phyloP scores from a whole-genome alignment of 2,113 vertebrate genomes.

The Excalfactoria chinensis region DNA sequence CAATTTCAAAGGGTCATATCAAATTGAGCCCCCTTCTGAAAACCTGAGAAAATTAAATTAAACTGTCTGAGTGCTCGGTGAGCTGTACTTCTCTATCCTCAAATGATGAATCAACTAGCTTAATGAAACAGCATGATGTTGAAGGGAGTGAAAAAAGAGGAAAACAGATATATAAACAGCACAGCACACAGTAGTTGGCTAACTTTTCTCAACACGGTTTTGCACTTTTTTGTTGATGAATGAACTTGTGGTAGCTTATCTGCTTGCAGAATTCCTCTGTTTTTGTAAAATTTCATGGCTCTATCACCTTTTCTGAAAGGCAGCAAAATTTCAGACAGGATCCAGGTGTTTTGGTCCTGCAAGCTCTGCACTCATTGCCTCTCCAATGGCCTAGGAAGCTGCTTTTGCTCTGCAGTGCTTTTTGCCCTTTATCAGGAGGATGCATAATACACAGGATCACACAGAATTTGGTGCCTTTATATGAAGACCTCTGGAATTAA shows the following conservation, averaged over 20 bases:
- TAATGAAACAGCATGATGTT: slow-evolving; percentile 48
- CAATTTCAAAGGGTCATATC: slow-evolving; percentile 58
- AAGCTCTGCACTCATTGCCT: background rate
- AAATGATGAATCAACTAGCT: slow-evolving; percentile 49
- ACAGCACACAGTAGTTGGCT: background rate
- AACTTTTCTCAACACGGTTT: background rate
- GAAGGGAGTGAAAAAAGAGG: background rate
- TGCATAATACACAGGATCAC: background rate
- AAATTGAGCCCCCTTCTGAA: slow-evolving; percentile 54
- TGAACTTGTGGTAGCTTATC: background rate
- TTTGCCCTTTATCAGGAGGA: background rate
- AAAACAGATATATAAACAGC: background rate
- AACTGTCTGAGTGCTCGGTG: slow-evolving; percentile 44
- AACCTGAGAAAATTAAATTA: slow-evolving; percentile 71
- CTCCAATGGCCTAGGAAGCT: background rate
- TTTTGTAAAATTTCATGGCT: background rate
- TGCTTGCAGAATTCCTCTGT: background rate
- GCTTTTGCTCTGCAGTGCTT: background rate
- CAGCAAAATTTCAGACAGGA: background rate
- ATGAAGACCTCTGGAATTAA: background rate
- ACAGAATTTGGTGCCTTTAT: background rate
- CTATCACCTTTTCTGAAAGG: background rate
- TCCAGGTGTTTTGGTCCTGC: fast-evolving
- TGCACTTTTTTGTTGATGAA: background rate
- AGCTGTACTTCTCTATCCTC: slow-evolving; percentile 32